Evolutionary conservation across 2,888 invertebrate species (phyloP), one percentile per base, ranked within the genome.

Genomic region (Drosophila paranaensis): DNA sequence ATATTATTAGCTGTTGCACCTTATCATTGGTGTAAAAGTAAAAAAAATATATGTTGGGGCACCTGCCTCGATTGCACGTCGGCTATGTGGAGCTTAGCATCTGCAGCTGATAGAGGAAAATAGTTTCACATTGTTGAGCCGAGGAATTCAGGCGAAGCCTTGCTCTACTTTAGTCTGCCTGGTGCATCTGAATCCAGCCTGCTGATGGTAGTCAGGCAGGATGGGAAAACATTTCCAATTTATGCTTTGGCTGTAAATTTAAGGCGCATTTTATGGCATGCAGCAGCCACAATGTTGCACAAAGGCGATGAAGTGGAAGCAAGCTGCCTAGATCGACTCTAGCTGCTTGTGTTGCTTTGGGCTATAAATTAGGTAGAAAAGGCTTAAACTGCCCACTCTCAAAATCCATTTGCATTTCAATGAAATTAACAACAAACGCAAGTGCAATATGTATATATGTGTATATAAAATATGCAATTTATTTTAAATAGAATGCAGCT

Each of bases 201-300:
- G 37, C 30, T 27, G 25, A 42, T 48, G 25, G 37, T 48, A 61
- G 45, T 42, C 54, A 42, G 51, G 11, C 30, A 25, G 53, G 20
- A 55, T 35, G n/a, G 33, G 20, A 5, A 30, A 50, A 33, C 48
- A 53, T 54, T 53, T 71, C 10, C 43, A 48, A 78, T 79, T 60
- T 74, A 79, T 74, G 65, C 35, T 14, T 16, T 20, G 39, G 62
- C 57, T 57, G 45, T 77, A 77, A 69, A 77, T 62, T 68, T 43
- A 30, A 45, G 39, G 37, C 50, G 39, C 30, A 42, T 56, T 71
- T 57, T 67, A 53, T 33, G 16, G 45, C 51, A 37, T n/a, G 48
- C 20, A 33, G 53, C 67, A 48, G 55, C 42, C 50, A 77, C 69
- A 79, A 50, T 65, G 54, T 77, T 63, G 74, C 79, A 60, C 56